Percentiles rank a stretch among this genome's conserved stretches.
These are phyloP conservation scores for Phaedon cochleariae DNA, from an alignment of 2,888 invertebrate genomes.

Conservation along the genomic window DNA sequence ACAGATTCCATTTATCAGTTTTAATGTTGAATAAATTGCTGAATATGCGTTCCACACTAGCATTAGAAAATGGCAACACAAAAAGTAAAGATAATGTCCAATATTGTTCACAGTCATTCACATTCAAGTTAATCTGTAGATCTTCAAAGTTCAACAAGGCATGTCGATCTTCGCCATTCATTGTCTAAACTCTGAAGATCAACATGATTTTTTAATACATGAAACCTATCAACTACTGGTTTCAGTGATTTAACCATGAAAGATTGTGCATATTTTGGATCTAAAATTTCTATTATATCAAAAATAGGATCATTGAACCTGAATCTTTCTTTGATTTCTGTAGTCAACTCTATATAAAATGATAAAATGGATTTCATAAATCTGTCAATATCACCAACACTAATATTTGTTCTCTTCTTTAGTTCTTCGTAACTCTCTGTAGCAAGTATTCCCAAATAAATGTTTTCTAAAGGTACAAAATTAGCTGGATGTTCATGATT, in stretches of 20 bases:
- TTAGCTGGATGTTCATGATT: too few relatives aligned
- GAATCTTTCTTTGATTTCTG: slow-evolving; percentile 21
- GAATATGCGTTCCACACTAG: slow-evolving; percentile 25
- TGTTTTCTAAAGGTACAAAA: too few relatives aligned
- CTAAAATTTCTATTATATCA: slow-evolving; percentile 18
- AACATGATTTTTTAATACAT: slow-evolving; percentile 27
- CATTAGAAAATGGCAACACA: slow-evolving; percentile 29
- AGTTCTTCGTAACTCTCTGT: too few relatives aligned
- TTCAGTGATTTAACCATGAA: slow-evolving; percentile 13
- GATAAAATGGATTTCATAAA: slow-evolving; percentile 20
- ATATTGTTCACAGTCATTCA: slow-evolving; percentile 19
- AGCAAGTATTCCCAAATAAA: too few relatives aligned
- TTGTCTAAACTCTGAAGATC: slow-evolving; percentile 27
- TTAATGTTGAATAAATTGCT: slow-evolving; percentile 26
- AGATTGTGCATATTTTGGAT: slow-evolving; percentile 22
- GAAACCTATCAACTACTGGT: slow-evolving; percentile 23
- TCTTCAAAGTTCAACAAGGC: slow-evolving; percentile 10
- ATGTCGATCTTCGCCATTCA: slow-evolving; percentile 30
- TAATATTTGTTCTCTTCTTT: too few relatives aligned
- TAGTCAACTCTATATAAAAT: slow-evolving; percentile 22
- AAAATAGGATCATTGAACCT: slow-evolving; percentile 21
- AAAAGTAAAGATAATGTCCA: slow-evolving; percentile 24
- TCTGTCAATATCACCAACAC: slow-evolving; percentile 11
- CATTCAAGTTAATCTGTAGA: slow-evolving; percentile 3
- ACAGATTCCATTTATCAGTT: slow-evolving; percentile 1